phyloP scores from a whole-genome alignment of 64 coral and sea anemone species.

The Stichodactyla mertensii region DNA sequence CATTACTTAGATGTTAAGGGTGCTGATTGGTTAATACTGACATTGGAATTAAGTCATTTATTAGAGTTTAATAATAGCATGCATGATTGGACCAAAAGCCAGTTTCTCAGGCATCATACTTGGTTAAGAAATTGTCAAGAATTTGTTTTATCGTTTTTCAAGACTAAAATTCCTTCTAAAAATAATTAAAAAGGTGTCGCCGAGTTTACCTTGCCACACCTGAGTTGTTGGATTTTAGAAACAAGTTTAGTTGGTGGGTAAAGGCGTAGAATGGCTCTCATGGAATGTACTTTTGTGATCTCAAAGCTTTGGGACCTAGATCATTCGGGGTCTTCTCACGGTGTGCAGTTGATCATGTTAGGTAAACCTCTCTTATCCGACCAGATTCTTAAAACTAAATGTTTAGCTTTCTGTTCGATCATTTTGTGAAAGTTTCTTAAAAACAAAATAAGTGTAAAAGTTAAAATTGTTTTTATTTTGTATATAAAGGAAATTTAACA shows the following conservation, averaged over 20 bases:
- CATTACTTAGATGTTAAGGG: not conserved
- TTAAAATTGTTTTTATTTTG: too few species aligned
- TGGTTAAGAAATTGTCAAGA: not conserved
- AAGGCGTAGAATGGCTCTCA: not conserved
- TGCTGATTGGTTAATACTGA: slow-evolving; percentile 2
- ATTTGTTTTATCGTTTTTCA: not conserved
- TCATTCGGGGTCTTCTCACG: not conserved
- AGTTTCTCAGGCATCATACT: not conserved
- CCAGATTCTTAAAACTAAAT: not conserved
- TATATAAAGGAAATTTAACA: too few species aligned
- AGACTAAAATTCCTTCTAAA: not conserved
- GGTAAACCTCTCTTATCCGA: not conserved
- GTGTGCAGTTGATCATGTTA: not conserved
- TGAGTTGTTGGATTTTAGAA: not conserved
- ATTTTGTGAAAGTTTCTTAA: too few species aligned
- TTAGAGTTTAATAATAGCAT: not conserved
- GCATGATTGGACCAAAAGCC: not conserved
- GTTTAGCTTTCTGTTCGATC: too few species aligned
- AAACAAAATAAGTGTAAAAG: too few species aligned
- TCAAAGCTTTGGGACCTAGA: not conserved
- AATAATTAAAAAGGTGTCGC: not conserved
- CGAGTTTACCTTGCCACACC: not conserved
- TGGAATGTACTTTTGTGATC: not conserved
- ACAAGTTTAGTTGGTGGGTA: not conserved
- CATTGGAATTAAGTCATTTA: slow-evolving; percentile 6